Conservation (phyloP, 1,140 invertebrate genomes). For the Pinna nobilis region DNA sequence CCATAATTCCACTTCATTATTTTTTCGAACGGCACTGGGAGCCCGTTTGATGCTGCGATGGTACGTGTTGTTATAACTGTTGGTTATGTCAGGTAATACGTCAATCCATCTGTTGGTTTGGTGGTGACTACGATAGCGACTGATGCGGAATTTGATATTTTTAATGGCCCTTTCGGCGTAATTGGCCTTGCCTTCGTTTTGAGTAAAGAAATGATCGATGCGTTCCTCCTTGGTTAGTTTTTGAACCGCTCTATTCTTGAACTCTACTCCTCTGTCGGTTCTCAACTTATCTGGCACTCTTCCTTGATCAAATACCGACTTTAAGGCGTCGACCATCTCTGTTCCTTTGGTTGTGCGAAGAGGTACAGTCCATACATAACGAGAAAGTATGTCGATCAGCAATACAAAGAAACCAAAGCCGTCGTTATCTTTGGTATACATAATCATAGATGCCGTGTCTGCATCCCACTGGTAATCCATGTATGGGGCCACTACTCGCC, state of each 20-base stretch:
- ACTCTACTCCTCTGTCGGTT: conserved; percentile 8
- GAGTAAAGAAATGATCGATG: conserved; percentile 11
- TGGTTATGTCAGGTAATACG: conserved; percentile 8
- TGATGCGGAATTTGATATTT: conserved; percentile 17
- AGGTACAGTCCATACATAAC: conserved; percentile 4
- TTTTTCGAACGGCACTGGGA: conserved; percentile 13
- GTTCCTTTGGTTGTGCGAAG: neutral
- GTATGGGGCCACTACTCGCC: neutral
- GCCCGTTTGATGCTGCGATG: conserved; percentile 8
- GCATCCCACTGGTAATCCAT: conserved; percentile 31
- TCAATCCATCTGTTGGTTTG: conserved; percentile 20
- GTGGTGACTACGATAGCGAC: neutral
- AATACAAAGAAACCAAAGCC: conserved; percentile 22
- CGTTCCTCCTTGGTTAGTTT: neutral
- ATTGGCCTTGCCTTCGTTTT: conserved; percentile 12
- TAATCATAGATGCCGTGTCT: neutral
- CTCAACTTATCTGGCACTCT: neutral
- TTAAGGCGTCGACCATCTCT: conserved; percentile 9
- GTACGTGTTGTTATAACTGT: conserved; percentile 25
- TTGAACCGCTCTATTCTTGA: conserved; percentile 7
- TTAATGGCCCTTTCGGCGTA: conserved; percentile 19
- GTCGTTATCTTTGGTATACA: conserved; percentile 30
- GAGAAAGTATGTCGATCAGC: conserved; percentile 12
- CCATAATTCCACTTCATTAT: conserved; percentile 22
- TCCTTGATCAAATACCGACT: neutral